Percentiles rank a stretch among this genome's conserved stretches.
These are phyloP conservation scores for Mnemiopsis leidyi DNA, from an alignment of 37 sponge, comb jelly and placozoan genomes.

Conservation along the genomic window DNA sequence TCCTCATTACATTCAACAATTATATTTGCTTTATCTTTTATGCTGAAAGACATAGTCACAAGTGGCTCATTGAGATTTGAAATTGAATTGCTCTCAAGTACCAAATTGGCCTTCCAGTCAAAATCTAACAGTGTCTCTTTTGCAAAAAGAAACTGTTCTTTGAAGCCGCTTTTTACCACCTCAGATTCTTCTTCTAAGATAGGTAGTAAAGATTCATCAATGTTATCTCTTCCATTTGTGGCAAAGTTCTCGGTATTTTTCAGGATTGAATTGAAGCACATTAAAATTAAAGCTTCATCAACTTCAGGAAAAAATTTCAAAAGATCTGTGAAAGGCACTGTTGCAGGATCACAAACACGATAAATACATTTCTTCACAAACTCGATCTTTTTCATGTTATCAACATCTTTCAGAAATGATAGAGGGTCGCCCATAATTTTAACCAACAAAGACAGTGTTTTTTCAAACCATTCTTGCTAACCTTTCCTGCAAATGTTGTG, in stretches of 20 bases:
- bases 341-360: not conserved
- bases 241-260: not conserved
- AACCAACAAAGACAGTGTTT: no score
- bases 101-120: constrained; percentile 41
- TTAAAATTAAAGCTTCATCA: not conserved
- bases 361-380: not conserved
- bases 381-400: not conserved
- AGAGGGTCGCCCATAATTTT: no score
- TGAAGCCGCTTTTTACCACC: not conserved
- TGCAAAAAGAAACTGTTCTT: not conserved
- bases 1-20: constrained; percentile 38
- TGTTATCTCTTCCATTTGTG: not conserved
- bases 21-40: not conserved
- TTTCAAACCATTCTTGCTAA: no score
- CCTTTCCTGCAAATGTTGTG: no score
- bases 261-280: not conserved
- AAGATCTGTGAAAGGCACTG: not conserved
- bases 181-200: not conserved
- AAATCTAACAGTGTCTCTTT: not conserved
- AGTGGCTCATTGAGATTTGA: not conserved
- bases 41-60: constrained; percentile 1
- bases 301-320: not conserved
- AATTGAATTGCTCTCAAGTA: not conserved
- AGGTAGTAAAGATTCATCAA: not conserved
- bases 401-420: not conserved